These are phyloP conservation scores for Tetraneura akinire DNA, from an alignment of 1,140 invertebrate species.

Conservation along the genomic window DNA sequence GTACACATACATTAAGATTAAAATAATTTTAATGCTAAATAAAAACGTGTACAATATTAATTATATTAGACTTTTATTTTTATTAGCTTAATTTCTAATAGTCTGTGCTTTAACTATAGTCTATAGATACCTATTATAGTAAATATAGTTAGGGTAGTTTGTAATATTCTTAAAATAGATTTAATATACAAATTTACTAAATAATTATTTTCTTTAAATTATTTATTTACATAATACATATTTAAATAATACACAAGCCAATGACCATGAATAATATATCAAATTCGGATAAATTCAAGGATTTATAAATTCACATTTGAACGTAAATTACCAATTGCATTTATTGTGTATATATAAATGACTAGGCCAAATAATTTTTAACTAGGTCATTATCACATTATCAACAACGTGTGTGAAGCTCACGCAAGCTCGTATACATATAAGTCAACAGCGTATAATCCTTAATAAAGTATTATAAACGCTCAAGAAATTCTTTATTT, in stretches of 20 bases:
- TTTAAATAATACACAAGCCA: neutral
- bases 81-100: too few species aligned
- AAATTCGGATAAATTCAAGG: constrained; percentile 35
- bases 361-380: constrained; percentile 22
- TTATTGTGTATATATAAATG: neutral
- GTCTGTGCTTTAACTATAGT: too few species aligned
- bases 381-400: constrained; percentile 13
- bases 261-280: constrained; percentile 2
- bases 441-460: neutral
- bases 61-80: too few species aligned
- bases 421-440: too few species aligned
- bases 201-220: too few species aligned
- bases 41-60: too few species aligned
- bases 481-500: neutral
- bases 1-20: too few species aligned
- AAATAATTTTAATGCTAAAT: too few species aligned
- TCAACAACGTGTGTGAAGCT: neutral
- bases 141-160: too few species aligned
- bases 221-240: neutral
- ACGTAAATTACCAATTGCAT: constrained; percentile 14
- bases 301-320: constrained; percentile 27
- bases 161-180: too few species aligned
- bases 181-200: too few species aligned
- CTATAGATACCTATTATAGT: too few species aligned
- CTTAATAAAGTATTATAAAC: neutral